Conservation (phyloP, 2,113 vertebrate genomes). For the Cisticola juncidis region DNA sequence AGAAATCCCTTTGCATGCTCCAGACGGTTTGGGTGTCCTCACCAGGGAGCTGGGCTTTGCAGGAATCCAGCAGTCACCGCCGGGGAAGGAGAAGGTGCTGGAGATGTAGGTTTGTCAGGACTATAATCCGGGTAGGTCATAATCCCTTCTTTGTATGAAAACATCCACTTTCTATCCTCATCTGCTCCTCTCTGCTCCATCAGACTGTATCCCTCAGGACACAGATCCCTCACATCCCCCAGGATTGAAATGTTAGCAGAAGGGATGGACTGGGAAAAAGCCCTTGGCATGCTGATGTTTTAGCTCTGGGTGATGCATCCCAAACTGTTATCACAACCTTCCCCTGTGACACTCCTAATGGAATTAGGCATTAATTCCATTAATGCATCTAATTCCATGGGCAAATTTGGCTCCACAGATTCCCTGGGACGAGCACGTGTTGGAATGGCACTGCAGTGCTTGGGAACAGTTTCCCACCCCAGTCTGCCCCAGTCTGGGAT, state of each 20-base stretch:
- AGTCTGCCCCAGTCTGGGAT: not conserved
- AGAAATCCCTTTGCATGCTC: slow-evolving; percentile 23
- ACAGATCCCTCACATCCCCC: not conserved
- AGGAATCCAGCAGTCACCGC: not conserved
- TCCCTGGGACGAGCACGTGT: rapidly evolving
- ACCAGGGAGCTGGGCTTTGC: not conserved
- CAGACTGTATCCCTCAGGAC: not conserved
- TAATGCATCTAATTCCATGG: not conserved
- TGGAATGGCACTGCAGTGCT: not conserved
- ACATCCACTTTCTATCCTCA: not conserved
- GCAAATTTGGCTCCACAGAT: not conserved
- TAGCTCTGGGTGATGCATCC: not conserved
- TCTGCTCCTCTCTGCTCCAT: not conserved
- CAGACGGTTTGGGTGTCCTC: not conserved
- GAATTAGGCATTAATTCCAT: no score
- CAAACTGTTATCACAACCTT: not conserved
- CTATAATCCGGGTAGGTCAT: slow-evolving; percentile 2
- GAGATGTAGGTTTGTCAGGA: not conserved
- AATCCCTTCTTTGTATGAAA: not conserved
- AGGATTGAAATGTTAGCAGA: not conserved
- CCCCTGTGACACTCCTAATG: no score
- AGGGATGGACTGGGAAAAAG: not conserved
- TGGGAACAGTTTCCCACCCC: not conserved
- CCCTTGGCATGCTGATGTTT: not conserved
- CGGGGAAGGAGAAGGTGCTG: not conserved